Percentiles rank a stretch among this genome's conserved stretches.
phyloP scores from a whole-genome alignment of 2,797 vertebrate species.

The Poliocrania exsul region DNA sequence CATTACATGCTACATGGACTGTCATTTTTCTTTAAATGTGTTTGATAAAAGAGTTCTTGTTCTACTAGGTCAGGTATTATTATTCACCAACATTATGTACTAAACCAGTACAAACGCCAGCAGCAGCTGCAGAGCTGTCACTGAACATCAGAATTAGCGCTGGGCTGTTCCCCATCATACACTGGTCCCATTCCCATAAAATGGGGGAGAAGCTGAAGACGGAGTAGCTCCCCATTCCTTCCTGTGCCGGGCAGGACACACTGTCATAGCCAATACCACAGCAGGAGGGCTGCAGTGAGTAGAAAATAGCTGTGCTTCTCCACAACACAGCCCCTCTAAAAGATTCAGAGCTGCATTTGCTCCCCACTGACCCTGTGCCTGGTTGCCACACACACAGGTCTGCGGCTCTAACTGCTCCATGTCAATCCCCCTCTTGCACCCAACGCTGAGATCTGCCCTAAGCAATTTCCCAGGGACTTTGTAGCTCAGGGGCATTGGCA shows the following conservation, averaged over 20 bases:
- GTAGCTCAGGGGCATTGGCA: accelerated
- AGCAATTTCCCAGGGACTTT: accelerated
- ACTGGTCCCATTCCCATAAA: not conserved
- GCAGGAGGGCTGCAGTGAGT: not conserved
- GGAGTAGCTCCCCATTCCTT: not conserved
- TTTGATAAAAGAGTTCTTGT: constrained; percentile 63
- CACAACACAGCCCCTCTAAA: too few species aligned
- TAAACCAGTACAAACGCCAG: not conserved
- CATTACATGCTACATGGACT: not conserved
- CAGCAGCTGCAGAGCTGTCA: not conserved
- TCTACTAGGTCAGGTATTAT: constrained; percentile 45
- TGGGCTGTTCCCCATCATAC: not conserved
- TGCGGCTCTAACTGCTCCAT: not conserved
- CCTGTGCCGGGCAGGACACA: accelerated
- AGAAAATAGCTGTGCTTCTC: not conserved
- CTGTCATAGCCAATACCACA: accelerated
- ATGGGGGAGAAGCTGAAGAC: not conserved
- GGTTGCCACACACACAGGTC: not conserved
- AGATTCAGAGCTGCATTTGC: accelerated
- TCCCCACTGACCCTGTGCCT: accelerated
- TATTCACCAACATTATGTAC: constrained; percentile 43
- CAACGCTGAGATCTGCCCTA: not conserved
- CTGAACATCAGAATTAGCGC: not conserved
- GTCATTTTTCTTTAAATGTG: constrained; percentile 67
- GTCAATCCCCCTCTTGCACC: too few species aligned